Evolutionary conservation across 1,140 invertebrate species (phyloP).

Genomic region (Antheraea mylitta): DNA sequence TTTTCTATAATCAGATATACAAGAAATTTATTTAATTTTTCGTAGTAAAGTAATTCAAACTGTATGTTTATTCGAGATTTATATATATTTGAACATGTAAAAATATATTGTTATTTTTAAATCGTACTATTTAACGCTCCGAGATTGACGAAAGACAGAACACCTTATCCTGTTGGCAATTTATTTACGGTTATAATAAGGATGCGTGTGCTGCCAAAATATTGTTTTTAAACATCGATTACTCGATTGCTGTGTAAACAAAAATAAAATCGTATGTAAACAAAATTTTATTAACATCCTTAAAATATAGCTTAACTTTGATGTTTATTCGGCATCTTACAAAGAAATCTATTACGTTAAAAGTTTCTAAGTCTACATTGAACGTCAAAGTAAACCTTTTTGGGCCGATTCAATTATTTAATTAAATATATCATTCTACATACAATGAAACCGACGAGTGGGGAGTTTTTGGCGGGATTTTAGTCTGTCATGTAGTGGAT

Average conservation of each 20-base stretch:
- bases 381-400: background rate
- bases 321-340: background rate
- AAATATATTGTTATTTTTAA: background rate
- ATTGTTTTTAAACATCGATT: background rate
- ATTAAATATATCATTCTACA: slow-evolving; percentile 18
- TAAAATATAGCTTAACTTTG: slow-evolving; percentile 14
- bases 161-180: background rate
- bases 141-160: background rate
- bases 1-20: no score
- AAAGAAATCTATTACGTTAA: slow-evolving; percentile 10
- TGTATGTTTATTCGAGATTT: background rate
- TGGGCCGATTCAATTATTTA: slow-evolving; percentile 11
- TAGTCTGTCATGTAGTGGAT: no score
- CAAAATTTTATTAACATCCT: slow-evolving; percentile 12
- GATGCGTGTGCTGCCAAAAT: background rate
- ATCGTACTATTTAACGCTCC: background rate
- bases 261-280: background rate
- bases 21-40: no score
- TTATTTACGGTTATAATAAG: background rate
- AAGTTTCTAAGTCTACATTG: background rate
- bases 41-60: no score
- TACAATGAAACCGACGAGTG: slow-evolving; percentile 2
- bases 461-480: no score
- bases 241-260: background rate
- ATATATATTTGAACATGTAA: background rate